A percentile compares a stretch with the other conserved stretches of the same genome.
phyloP scores from a whole-genome alignment of 2,797 vertebrate species.

The Helicolenus hilgendorfi region DNA sequence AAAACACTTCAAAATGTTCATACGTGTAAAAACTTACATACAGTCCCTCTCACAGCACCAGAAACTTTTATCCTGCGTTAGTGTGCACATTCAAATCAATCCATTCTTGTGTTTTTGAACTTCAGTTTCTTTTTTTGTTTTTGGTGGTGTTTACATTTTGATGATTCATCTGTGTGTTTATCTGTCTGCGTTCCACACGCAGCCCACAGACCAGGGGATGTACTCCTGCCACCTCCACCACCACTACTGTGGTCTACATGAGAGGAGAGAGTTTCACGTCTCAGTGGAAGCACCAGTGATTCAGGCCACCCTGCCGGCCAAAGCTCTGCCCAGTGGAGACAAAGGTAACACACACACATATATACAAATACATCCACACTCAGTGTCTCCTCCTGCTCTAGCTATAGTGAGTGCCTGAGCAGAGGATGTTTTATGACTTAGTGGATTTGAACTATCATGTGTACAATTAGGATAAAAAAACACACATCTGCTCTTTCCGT shows the following conservation, averaged over 20 bases:
- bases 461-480: slow-evolving; percentile 26
- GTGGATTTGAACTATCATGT: slow-evolving; percentile 31
- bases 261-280: slow-evolving; percentile 94
- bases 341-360: slow-evolving; percentile 69
- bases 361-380: background rate
- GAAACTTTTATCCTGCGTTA: background rate
- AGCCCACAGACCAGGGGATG: slow-evolving; percentile 92
- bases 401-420: background rate
- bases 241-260: slow-evolving; percentile 97
- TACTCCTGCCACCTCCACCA: slow-evolving; percentile 98
- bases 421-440: slow-evolving; percentile 49
- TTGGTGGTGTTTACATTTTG: background rate
- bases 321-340: slow-evolving; percentile 78
- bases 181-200: slow-evolving; percentile 19
- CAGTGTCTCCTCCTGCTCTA: background rate
- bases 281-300: slow-evolving; percentile 82
- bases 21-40: too few species aligned
- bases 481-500: slow-evolving; percentile 70
- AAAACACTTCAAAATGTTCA: too few species aligned
- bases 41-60: background rate
- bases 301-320: slow-evolving; percentile 66
- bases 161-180: background rate
- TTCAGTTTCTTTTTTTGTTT: background rate
- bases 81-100: background rate
- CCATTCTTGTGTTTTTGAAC: background rate